Percentiles rank a stretch among this genome's conserved stretches.
Evolutionary conservation across 2,888 invertebrate species (phyloP).

Genomic region (Lissonota sp.): DNA sequence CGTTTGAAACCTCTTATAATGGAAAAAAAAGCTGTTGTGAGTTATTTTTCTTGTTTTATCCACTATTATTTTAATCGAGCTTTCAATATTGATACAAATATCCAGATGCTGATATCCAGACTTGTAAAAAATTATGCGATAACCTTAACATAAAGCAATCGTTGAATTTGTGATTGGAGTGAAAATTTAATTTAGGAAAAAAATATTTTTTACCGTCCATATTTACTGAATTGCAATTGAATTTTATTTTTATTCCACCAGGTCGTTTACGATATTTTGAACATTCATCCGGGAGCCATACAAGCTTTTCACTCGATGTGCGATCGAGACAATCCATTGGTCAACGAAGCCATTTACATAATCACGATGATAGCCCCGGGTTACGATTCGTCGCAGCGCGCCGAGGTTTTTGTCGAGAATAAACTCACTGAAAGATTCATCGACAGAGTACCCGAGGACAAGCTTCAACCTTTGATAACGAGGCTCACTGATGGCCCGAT

Average conservation of each 20-base stretch:
- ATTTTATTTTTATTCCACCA: constrained; percentile 66
- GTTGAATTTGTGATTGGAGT: too few relatives aligned
- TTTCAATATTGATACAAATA: too few relatives aligned
- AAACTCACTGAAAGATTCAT: constrained; percentile 80
- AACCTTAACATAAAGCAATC: too few relatives aligned
- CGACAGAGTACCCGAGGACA: constrained; percentile 81
- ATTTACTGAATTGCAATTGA: not conserved
- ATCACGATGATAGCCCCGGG: constrained; percentile 82
- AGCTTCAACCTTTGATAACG: constrained; percentile 83
- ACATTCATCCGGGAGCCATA: constrained; percentile 73
- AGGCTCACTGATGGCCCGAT: constrained; percentile 83
- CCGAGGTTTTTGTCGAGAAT: constrained; percentile 78
- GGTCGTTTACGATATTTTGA: constrained; percentile 77
- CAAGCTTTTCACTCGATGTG: constrained; percentile 86
- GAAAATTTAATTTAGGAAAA: too few relatives aligned
- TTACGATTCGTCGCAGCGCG: constrained; percentile 62
- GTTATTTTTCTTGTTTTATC: constrained; percentile 48
- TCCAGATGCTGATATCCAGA: too few relatives aligned
- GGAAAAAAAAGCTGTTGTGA: constrained; percentile 75
- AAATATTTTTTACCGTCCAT: too few relatives aligned
- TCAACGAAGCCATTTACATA: constrained; percentile 82
- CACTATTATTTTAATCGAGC: too few relatives aligned
- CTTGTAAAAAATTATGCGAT: too few relatives aligned
- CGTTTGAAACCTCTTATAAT: constrained; percentile 64
- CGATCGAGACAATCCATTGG: constrained; percentile 85